Evolutionary conservation across 1,140 invertebrate species (phyloP).

Genomic region (Sitodiplosis mosellana): DNA sequence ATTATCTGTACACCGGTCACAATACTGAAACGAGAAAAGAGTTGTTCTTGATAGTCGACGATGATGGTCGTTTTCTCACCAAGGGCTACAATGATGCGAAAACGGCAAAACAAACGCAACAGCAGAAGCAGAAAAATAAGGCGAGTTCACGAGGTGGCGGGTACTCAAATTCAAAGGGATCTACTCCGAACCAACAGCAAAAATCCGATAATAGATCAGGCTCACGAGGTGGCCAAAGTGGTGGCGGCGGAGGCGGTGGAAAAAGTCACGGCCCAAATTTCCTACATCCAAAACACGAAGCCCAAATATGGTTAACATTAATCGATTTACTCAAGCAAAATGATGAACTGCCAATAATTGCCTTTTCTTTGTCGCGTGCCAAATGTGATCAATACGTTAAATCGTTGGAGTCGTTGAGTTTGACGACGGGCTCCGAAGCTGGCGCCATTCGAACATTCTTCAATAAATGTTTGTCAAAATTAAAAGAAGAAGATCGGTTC

Average conservation of each 20-base stretch:
- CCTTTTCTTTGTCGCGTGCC: conserved; percentile 86
- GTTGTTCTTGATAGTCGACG: conserved; percentile 68
- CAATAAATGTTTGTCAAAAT: conserved; percentile 53
- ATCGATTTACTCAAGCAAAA: conserved; percentile 58
- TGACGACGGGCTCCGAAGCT: conserved; percentile 72
- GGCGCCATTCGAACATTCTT: conserved; percentile 67
- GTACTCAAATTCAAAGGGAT: too few relatives aligned
- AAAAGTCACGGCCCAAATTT: conserved; percentile 2
- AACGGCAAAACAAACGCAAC: conserved; percentile 36
- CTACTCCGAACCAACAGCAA: too few relatives aligned
- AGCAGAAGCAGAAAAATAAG: neutral
- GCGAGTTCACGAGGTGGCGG: too few relatives aligned
- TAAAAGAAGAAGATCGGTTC: conserved; percentile 71
- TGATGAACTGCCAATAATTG: conserved; percentile 80
- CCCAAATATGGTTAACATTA: conserved; percentile 70
- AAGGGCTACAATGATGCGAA: conserved; percentile 51
- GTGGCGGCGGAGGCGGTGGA: conserved; percentile 2
- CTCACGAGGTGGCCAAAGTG: neutral
- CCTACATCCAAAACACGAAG: conserved; percentile 41
- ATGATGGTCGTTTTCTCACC: conserved; percentile 44
- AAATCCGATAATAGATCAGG: neutral
- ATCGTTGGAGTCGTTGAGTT: conserved; percentile 49
- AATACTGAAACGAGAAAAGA: conserved; percentile 67
- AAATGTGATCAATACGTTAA: conserved; percentile 60
- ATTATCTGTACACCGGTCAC: conserved; percentile 76